Evolutionary conservation across 2,888 invertebrate genomes (phyloP), one percentile per base, ranked within the genome.

Genomic region (Drosophila koepferae): DNA sequence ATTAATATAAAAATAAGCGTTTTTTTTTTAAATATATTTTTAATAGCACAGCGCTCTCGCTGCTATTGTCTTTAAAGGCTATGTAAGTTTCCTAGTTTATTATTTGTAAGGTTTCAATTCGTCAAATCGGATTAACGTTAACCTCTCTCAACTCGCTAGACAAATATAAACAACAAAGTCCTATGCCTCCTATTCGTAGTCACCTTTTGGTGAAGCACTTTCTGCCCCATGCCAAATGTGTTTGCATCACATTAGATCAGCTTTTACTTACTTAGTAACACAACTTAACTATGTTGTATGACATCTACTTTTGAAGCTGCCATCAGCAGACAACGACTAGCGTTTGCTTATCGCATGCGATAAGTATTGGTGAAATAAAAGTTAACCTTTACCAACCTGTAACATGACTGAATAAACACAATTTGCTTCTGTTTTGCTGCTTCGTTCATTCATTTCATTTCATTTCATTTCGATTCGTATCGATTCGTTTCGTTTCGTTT

Each of bases 401-500:
- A 86, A 84, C 81, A 84, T 84, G 87, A 84, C 85, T 86, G 89
- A 86, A 84, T 86, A 89, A 86, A 86, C 82, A 86, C 86, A 86
- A 86, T 86, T 86, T 86, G 79, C 82, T 68, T 77, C 77, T 81
- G 77, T 86, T 86, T 89, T 84, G 82, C 81, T 81, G 80, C 77
- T 83, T 79, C 54, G 23, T 46, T 65, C 53, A 18, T 53, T 65
- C 51, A 18, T 38, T 59, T 59, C 44, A 31, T 48, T 56, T 56
- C 41, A 34, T 51, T 58, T 58, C 23, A n/a, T 12, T 64, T 65
- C 63, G 36, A 16, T 58, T 63, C 28, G 28, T 14, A 51, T 43
- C 43, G 34, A 40, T 66, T 66, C 40, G 82, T 14, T 51, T 36
- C 51, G 34, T 40, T 66, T 66, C 40, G 84, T 34, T 31, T 48